Evolutionary conservation across 2,113 vertebrate species (phyloP).

Genomic region (Pristiophorus japonicus): DNA sequence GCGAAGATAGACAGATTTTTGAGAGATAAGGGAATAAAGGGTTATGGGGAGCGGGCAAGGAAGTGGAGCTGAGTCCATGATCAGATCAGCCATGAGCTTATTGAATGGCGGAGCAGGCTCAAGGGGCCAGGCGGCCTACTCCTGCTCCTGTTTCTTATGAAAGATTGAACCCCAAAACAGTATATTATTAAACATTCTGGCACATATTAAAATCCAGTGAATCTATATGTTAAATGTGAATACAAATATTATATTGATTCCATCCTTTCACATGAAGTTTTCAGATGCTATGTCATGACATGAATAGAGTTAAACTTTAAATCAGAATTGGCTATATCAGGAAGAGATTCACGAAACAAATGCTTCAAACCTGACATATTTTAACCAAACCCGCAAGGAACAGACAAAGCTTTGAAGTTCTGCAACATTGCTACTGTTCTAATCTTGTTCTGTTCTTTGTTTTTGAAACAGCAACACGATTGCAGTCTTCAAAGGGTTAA

Average conservation of each 20-base stretch:
- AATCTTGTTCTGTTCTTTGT: slow-evolving; percentile 14
- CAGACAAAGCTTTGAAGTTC: slow-evolving; percentile 22
- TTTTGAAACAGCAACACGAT: slow-evolving; percentile 15
- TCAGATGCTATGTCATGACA: neutral
- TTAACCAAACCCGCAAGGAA: slow-evolving; percentile 25
- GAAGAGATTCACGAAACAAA: neutral
- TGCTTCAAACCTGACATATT: slow-evolving; percentile 12
- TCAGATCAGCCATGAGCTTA: too few relatives aligned
- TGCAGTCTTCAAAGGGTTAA: slow-evolving; percentile 30
- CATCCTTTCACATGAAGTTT: neutral
- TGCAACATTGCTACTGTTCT: neutral
- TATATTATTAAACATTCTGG: neutral
- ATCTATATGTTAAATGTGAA: neutral
- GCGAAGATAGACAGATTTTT: too few relatives aligned
- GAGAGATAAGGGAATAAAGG: too few relatives aligned
- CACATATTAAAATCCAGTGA: neutral
- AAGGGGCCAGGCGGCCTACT: too few relatives aligned
- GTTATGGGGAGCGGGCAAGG: too few relatives aligned
- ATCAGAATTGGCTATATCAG: slow-evolving; percentile 1
- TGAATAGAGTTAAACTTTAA: neutral
- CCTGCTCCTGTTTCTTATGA: too few relatives aligned
- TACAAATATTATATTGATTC: neutral
- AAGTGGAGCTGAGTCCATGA: too few relatives aligned
- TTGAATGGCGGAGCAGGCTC: too few relatives aligned
- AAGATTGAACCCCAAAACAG: neutral